Base-by-base conservation (phyloP, 2,888 invertebrate genomes). In the Strigamia crassipes region DNA sequence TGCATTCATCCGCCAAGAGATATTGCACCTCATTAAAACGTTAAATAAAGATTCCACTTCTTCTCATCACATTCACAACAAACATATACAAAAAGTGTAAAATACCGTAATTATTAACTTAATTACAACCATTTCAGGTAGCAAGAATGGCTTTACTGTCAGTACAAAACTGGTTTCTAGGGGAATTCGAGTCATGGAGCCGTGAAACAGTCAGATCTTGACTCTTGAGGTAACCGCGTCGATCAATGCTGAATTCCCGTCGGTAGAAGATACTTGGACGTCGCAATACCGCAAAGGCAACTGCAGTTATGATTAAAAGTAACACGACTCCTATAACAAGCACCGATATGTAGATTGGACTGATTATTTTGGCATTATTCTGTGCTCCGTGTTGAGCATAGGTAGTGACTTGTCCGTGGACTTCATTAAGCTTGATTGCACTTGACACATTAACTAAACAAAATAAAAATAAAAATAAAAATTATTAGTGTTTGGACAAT, bases 271-370 rank as follows among this genome's bases (percentile, higher is more conserved):
- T 85, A 51, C 85, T 86, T 41, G 86, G 85, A 27, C 87, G 84
- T 21, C 86, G 84, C 46, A 88, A 84, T 9, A 88, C 85, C 80
- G 87, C 87, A 84, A 87, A 86, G 79, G 88, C 87, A 82, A 87
- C 87, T 82, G 87, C 86, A 46, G 87, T 86, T 10, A 88, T 86
- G 21, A 87, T 86, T 38, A 88, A 83, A 23, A 88, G 84, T 23
- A 87, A 86, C 83, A 87, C 86, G 3, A 87, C 86, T 1, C 88
- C 88, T 0, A 87, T 87, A 13, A 87, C 86, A 1, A 88, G 86
- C 8, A 88, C 87, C 0, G 87, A 87, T 46, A 88, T 86, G 84
- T 87, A 87, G 31, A 88, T 86, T 3, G 88, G 88, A 85, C 87
- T 88, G 78, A 87, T 85, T 77, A 77, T 77, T 34, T 42, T 78